Percentiles rank a stretch among this genome's conserved stretches.
phyloP scores from a whole-genome alignment of 2,888 invertebrate species.

The Polia nebulosa region DNA sequence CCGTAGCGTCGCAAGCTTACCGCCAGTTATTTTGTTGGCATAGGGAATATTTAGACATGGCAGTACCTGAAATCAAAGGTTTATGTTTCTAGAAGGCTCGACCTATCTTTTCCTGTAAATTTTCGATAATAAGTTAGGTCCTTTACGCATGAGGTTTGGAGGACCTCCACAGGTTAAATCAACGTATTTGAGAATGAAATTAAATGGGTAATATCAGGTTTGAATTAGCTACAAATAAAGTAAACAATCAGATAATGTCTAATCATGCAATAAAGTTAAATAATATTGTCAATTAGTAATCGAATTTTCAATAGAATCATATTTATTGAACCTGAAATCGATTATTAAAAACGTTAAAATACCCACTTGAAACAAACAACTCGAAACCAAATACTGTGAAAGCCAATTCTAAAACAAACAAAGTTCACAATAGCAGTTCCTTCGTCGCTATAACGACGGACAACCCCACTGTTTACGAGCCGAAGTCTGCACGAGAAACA shows the following conservation, averaged over 20 bases:
- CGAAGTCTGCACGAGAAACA: conserved; percentile 89
- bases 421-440: conserved; percentile 86
- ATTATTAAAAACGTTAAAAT: background rate
- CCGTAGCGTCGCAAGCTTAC: conserved; percentile 86
- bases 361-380: background rate
- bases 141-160: rapidly evolving
- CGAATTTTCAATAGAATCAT: background rate
- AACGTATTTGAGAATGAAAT: background rate
- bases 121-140: too few relatives aligned
- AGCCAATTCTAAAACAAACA: conserved; percentile 82
- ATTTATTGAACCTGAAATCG: background rate
- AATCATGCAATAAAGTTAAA: too few relatives aligned
- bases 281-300: background rate
- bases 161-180: background rate
- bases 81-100: conserved; percentile 33
- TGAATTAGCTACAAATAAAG: background rate
- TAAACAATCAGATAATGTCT: background rate
- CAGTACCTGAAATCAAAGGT: conserved; percentile 34
- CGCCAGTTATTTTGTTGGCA: conserved; percentile 76
- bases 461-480: conserved; percentile 90
- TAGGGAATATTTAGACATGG: conserved; percentile 74
- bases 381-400: conserved; percentile 39
- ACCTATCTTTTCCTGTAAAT: background rate
- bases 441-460: conserved; percentile 91
- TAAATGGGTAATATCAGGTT: background rate